A percentile compares a stretch with the other conserved stretches of the same genome.
These are phyloP conservation scores for Myanophis thanlyinensis DNA, from an alignment of 2,113 vertebrate genomes.

Conservation along the genomic window DNA sequence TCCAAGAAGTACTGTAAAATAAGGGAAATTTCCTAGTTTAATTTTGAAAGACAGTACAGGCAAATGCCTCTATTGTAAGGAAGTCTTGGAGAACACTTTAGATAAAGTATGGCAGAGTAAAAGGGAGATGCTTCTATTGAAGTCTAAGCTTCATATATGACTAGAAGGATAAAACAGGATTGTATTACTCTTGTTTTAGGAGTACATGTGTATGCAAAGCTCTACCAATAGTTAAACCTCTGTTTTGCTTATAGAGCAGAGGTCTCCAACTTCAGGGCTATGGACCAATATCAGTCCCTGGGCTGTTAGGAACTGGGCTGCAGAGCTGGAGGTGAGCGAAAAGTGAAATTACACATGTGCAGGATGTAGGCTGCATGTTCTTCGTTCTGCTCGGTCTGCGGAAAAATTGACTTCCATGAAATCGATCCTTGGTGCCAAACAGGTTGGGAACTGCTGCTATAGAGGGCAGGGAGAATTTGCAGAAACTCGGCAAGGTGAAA, in stretches of 20 bases:
- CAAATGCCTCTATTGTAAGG: background rate
- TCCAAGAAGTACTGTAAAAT: background rate
- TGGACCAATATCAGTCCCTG: too few species aligned
- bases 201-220: background rate
- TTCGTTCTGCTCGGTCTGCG: too few species aligned
- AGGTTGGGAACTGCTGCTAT: too few species aligned
- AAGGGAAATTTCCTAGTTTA: background rate
- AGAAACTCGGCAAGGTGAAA: background rate
- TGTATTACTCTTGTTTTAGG: background rate
- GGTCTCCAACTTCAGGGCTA: too few species aligned
- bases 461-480: background rate
- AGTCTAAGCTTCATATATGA: background rate
- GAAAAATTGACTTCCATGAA: too few species aligned
- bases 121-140: background rate
- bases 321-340: too few species aligned
- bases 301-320: too few species aligned
- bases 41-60: background rate
- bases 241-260: background rate
- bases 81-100: too few species aligned
- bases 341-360: too few species aligned
- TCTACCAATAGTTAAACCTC: background rate
- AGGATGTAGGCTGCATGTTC: too few species aligned
- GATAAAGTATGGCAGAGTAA: background rate
- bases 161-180: background rate
- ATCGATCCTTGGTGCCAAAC: too few species aligned